Base-by-base conservation (phyloP, 2,113 vertebrate genomes). In the Megaleporinus macrocephalus region DNA sequence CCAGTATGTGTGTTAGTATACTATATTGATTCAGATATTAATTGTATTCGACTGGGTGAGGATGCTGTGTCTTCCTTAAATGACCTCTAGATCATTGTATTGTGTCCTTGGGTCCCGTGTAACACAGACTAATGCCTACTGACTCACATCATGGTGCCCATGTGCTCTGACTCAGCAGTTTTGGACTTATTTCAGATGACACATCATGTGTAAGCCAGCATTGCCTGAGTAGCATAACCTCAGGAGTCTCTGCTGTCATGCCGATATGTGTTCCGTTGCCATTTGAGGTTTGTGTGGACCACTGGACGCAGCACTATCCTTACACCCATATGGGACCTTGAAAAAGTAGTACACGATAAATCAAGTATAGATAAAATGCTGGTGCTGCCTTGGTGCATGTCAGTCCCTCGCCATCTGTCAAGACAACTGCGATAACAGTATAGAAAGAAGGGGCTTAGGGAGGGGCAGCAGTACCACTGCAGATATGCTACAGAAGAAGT, bases 361-460 rank as follows among this genome's bases (percentile, higher is more conserved):
- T 65, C 11, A 33, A 57, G 36, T 63, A 76, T 75, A 77, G 82
- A 84, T 73, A 74, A 76, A 79, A 61, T 33, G 27, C 79, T 63
- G 69, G 57, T 44, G 15, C 29, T 78, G 57, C 57, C 11, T 51
- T 20, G 27, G 57, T 49, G 71, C 36, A 27, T 14, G 26, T 30
- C 5, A 18, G 73, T 62, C 62, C 65, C 79, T 47, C 1, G 30
- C 72, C 79, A 84, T 79, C 82, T 82, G 84, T 70, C 49, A 77
- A 66, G 57, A 68, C 30, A 69, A 65, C 80, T 70, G 73, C 30
- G 62, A 33, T 15, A 30, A 26, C 72, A 29, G 62, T 51, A 59
- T 51, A 15, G 24, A 68, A 29, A 2, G 44, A 36, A n/a, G 16
- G 76, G 13, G 33, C 18, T 47, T 30, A 30, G 49, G n/a, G 41